Evolutionary conservation across 2,113 vertebrate species (phyloP), one percentile per base, ranked within the genome.

Genomic region (Pelecanoides urinatrix): DNA sequence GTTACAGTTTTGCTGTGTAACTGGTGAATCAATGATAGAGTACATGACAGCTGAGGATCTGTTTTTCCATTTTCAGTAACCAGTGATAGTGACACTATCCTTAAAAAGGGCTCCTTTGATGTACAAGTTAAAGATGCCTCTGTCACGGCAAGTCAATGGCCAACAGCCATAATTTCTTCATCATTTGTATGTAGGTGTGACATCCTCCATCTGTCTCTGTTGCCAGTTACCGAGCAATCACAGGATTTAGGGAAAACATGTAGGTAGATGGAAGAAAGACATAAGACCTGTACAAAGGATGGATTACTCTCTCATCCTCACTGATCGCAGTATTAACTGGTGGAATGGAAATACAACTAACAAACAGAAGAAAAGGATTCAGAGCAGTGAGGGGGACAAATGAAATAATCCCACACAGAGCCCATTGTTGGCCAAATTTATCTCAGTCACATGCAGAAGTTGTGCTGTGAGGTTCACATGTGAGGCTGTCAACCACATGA

Each of bases 141-240:
- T 94, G 70, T 80, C 30, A 66, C 36, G 62, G 27, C 36, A 82
- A 96, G 84, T 62, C 77, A 82, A 15, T 91, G 80, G 93, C 81
- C 90, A 91, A 30, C 49, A 91, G 87, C 74, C 87, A 93, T 94
- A 23, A 42, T 76, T 70, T 93, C 49, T 92, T 88, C 67, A 45
- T 85, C 74, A 32, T 85, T 93, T 58, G 14, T 66, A 47, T 42
- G 77, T 70, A 82, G 85, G 80, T 94, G 92, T 94, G 94, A 96
- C 87, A 94, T 45, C 40, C 74, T 90, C 85, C 96, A 91, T 95
- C 93, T 97, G 77, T 73, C 87, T 95, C 87, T 85, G 49, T 61
- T 90, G 77, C 52, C 70, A 36, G 40, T 68, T 58, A 73, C 74
- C 10, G 25, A 89, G 87, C 53, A 95, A 87, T 42, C 70, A 53